These are phyloP conservation scores for Laticauda laticaudata DNA, from an alignment of 2,113 vertebrate species.

Conservation along the genomic window DNA sequence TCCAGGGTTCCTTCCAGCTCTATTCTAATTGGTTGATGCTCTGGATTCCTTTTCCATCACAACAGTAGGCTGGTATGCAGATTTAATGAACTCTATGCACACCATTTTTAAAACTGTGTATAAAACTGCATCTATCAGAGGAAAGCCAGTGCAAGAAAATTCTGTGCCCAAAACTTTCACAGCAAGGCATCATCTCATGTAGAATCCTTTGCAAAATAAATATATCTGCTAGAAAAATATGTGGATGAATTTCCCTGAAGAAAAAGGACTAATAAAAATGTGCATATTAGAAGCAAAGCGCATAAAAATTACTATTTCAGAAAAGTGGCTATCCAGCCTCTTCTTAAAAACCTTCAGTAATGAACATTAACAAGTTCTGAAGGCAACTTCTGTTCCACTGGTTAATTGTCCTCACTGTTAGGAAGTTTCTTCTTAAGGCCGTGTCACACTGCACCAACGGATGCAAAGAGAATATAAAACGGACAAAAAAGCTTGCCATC, in stretches of 20 bases:
- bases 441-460: too few relatives aligned
- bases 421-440: too few relatives aligned
- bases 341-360: not conserved
- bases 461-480: too few relatives aligned
- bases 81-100: not conserved
- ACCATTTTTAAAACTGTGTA: not conserved
- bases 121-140: not conserved
- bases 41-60: not conserved
- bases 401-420: not conserved
- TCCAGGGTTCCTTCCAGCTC: not conserved
- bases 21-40: not conserved
- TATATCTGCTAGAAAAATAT: not conserved
- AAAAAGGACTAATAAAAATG: not conserved
- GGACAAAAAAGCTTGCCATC: too few relatives aligned
- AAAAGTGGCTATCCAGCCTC: not conserved
- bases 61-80: not conserved
- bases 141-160: not conserved
- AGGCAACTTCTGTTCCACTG: not conserved
- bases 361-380: not conserved
- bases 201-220: not conserved
- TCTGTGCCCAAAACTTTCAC: not conserved
- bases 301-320: not conserved
- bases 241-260: not conserved
- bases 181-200: not conserved
- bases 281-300: not conserved